Percentiles rank a stretch among this genome's conserved stretches.
These are phyloP conservation scores for Epinephelus coioides DNA, from an alignment of 2,797 vertebrate species.

Conservation along the genomic window DNA sequence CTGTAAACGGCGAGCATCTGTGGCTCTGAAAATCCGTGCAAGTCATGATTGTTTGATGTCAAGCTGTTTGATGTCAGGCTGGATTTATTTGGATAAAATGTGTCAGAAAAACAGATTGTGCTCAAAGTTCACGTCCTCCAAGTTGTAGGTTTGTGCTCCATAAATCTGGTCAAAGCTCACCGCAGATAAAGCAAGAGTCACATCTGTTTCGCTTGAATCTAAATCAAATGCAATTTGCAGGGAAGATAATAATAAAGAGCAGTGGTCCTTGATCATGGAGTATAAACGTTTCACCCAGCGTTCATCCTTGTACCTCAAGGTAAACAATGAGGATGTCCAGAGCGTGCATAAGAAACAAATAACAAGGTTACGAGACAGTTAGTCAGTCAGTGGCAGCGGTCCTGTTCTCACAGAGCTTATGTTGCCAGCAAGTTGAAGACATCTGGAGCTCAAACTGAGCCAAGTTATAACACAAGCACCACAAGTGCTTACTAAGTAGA, in stretches of 20 bases:
- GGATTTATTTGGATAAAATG: conserved; percentile 75
- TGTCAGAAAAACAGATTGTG: conserved; percentile 69
- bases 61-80: conserved; percentile 64
- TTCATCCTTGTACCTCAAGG: conserved; percentile 20
- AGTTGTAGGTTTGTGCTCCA: conserved; percentile 55
- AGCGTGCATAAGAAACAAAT: conserved; percentile 25
- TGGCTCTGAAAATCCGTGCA: conserved; percentile 14
- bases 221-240: conserved; percentile 66
- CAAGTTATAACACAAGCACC: background rate
- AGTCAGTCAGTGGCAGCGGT: conserved; percentile 22
- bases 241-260: conserved; percentile 42
- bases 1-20: conserved; percentile 66
- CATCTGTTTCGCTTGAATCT: conserved; percentile 70
- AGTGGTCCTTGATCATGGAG: conserved; percentile 29
- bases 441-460: conserved; percentile 35
- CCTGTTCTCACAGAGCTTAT: background rate
- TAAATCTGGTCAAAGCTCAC: conserved; percentile 66
- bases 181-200: conserved; percentile 55
- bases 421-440: conserved; percentile 21
- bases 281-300: conserved; percentile 3
- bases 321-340: conserved; percentile 41
- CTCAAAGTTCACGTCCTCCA: conserved; percentile 65
- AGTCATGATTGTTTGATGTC: conserved; percentile 64
- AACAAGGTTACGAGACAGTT: conserved; percentile 23
- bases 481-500: conserved; percentile 1